These are phyloP conservation scores for Zonitis immaculata DNA, from an alignment of 2,888 invertebrate genomes.

Conservation along the genomic window DNA sequence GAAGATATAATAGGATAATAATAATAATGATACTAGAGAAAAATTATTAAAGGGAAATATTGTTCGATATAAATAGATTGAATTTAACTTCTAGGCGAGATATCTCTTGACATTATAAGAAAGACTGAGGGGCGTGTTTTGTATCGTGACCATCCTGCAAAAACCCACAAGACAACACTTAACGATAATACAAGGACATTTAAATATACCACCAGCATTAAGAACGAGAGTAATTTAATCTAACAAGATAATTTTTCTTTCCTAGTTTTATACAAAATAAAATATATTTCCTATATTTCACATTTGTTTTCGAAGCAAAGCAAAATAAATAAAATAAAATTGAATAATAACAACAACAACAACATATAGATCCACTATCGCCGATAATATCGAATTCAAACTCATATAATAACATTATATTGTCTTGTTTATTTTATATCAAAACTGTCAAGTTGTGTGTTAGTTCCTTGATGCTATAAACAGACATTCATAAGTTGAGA, in stretches of 20 bases:
- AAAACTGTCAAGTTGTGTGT: background rate
- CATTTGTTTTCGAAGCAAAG: too few relatives aligned
- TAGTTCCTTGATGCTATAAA: constrained; percentile 2
- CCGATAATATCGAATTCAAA: constrained; percentile 5
- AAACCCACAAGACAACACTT: constrained; percentile 12
- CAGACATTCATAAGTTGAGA: background rate
- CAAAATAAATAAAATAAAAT: too few relatives aligned
- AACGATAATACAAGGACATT: constrained; percentile 16
- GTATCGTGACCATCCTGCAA: constrained; percentile 9
- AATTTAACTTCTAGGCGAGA: constrained; percentile 8
- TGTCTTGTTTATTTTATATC: constrained; percentile 2
- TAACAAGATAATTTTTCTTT: constrained; percentile 4
- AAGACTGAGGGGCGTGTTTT: constrained; percentile 2
- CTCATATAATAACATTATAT: too few relatives aligned
- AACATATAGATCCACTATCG: background rate
- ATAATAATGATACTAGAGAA: background rate
- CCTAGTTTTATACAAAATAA: background rate
- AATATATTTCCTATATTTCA: constrained; percentile 9
- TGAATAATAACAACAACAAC: background rate
- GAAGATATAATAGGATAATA: background rate
- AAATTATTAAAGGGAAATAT: background rate
- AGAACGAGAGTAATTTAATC: constrained; percentile 9
- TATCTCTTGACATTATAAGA: constrained; percentile 5
- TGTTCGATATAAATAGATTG: background rate
- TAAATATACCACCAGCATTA: constrained; percentile 19